phyloP scores from a whole-genome alignment of 2,113 vertebrate species.

The Pycnonotus jocosus region DNA sequence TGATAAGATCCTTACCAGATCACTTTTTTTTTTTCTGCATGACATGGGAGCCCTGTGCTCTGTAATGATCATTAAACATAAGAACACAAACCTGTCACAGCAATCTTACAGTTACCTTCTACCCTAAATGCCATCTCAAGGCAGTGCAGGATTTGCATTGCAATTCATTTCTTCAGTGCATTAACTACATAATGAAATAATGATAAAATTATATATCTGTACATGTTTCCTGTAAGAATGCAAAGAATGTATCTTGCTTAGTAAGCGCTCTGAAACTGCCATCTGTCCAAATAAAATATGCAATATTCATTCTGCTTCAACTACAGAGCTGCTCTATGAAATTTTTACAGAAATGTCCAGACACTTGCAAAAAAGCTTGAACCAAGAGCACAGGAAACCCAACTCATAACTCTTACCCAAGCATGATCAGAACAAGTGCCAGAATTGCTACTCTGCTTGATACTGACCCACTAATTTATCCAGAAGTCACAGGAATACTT shows the following conservation, averaged over 20 bases:
- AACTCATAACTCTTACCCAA: background rate
- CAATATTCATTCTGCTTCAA: background rate
- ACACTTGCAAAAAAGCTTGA: background rate
- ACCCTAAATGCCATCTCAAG: background rate
- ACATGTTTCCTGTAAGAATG: background rate
- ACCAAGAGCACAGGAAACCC: background rate
- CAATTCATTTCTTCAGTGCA: background rate
- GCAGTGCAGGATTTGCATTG: background rate
- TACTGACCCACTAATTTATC: background rate
- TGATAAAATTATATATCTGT: background rate
- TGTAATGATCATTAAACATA: background rate
- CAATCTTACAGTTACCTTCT: background rate
- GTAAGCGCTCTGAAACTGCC: conserved; percentile 7
- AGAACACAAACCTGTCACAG: background rate
- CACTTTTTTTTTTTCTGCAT: background rate
- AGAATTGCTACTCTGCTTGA: background rate
- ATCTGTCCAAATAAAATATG: background rate
- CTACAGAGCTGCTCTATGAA: background rate
- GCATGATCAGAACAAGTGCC: background rate
- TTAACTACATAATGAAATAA: background rate
- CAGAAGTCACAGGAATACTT: background rate
- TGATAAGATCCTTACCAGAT: conserved; percentile 25
- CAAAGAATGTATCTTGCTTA: background rate
- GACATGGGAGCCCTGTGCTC: background rate
- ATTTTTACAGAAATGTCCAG: background rate